Percentiles rank a stretch among this genome's conserved stretches.
These are phyloP conservation scores for Mythimna ferrago DNA, from an alignment of 2,888 invertebrate species.

Conservation along the genomic window DNA sequence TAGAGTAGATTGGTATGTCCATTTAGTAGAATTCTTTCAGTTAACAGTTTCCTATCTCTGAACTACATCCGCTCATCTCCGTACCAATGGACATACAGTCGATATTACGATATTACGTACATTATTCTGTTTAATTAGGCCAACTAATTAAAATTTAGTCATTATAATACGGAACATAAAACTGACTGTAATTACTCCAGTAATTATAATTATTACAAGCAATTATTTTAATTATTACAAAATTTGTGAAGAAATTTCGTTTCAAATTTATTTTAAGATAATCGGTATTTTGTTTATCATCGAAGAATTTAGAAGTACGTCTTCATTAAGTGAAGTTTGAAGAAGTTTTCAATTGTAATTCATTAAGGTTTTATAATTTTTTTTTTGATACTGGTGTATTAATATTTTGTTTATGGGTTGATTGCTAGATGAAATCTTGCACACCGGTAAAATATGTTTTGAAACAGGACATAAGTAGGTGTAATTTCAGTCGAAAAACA, in stretches of 20 bases:
- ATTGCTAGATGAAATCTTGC: background rate
- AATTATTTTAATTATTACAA: conserved; percentile 33
- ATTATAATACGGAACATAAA: conserved; percentile 37
- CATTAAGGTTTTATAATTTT: conserved; percentile 12
- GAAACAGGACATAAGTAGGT: too few species aligned
- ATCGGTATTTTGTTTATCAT: conserved; percentile 28
- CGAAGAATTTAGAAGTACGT: conserved; percentile 12
- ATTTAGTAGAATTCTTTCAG: background rate
- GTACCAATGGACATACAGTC: background rate
- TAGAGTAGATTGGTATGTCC: too few species aligned
- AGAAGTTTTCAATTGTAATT: conserved; percentile 25
- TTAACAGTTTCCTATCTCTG: background rate
- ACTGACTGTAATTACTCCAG: conserved; percentile 21
- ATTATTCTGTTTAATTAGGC: conserved; percentile 20
- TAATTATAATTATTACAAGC: conserved; percentile 21
- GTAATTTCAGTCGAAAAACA: too few species aligned
- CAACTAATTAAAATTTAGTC: conserved; percentile 12
- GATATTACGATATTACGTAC: background rate
- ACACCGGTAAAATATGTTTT: too few species aligned
- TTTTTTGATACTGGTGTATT: background rate
- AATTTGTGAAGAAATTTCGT: conserved; percentile 25
- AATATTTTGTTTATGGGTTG: background rate
- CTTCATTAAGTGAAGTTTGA: conserved; percentile 26
- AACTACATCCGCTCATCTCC: background rate
- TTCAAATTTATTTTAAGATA: conserved; percentile 18